Conservation (phyloP, 2,888 invertebrate species). For the Axea sp. region DNA sequence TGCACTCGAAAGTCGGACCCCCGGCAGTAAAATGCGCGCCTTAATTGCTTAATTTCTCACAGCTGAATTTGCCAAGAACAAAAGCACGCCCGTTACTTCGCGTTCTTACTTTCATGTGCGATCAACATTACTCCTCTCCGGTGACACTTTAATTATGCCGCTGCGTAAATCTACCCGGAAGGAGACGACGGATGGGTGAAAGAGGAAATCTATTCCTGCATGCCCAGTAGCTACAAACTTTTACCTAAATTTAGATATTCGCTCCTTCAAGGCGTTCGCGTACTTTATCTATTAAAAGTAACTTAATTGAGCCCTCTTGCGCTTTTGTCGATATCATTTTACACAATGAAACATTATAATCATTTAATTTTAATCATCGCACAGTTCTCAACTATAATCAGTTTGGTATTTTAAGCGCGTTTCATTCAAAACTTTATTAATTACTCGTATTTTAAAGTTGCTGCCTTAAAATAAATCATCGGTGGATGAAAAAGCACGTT, state of each 20-base stretch:
- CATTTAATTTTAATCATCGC: constrained; percentile 14
- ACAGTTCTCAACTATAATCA: constrained; percentile 25
- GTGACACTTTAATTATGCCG: constrained; percentile 78
- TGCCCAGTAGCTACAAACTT: constrained; percentile 56
- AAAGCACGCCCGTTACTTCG: constrained; percentile 72
- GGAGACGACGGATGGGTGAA: constrained; percentile 62
- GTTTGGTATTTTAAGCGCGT: constrained; percentile 4
- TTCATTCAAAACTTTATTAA: not conserved
- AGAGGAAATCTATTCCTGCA: constrained; percentile 61
- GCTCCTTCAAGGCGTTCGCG: constrained; percentile 34
- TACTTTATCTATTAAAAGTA: constrained; percentile 50
- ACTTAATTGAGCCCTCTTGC: constrained; percentile 38
- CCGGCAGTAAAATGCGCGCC: constrained; percentile 71
- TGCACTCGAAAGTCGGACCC: constrained; percentile 67
- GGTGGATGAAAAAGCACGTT: too few relatives aligned
- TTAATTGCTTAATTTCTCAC: constrained; percentile 78
- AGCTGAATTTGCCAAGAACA: constrained; percentile 71
- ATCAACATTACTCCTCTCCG: constrained; percentile 74
- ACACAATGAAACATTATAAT: constrained; percentile 5
- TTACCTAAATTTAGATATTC: constrained; percentile 51
- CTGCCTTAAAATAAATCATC: too few relatives aligned
- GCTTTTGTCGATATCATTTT: constrained; percentile 13
- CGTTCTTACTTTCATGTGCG: constrained; percentile 72
- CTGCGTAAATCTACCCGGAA: constrained; percentile 72
- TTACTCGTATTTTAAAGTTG: too few relatives aligned